Conservation (phyloP, 2,888 invertebrate species). For the Helobdella robusta region DNA sequence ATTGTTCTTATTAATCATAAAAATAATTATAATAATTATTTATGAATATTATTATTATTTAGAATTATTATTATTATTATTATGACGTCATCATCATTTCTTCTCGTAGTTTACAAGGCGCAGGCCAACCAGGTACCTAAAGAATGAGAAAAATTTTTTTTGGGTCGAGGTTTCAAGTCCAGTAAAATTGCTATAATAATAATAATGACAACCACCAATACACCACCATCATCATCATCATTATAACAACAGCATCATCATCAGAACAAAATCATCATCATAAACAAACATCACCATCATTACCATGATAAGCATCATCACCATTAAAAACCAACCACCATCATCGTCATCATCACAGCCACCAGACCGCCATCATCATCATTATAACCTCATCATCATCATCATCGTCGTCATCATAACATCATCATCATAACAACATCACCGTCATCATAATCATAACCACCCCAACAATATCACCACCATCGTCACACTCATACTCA, state of each 20-base stretch:
- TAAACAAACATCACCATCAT: too few species aligned
- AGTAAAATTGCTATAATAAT: too few species aligned
- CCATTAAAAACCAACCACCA: too few species aligned
- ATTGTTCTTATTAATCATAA: too few species aligned
- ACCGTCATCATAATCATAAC: neutral
- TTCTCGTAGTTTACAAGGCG: constrained; percentile 86
- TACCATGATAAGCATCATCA: too few species aligned
- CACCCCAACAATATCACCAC: neutral
- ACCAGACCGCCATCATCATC: too few species aligned
- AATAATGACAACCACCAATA: neutral
- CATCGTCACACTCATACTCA: constrained; percentile 48
- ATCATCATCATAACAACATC: neutral
- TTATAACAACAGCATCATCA: too few species aligned
- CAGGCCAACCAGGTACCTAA: constrained; percentile 77
- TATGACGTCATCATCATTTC: neutral
- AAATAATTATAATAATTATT: too few species aligned
- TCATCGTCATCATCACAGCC: neutral
- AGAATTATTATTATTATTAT: neutral
- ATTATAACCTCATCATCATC: too few species aligned
- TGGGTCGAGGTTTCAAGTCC: too few species aligned
- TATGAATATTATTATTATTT: neutral
- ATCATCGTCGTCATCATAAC: too few species aligned
- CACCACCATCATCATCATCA: neutral
- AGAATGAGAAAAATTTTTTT: constrained; percentile 29
- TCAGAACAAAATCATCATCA: too few species aligned